These are phyloP conservation scores for Chelmon rostratus DNA, from an alignment of 2,797 vertebrate species.

Conservation along the genomic window DNA sequence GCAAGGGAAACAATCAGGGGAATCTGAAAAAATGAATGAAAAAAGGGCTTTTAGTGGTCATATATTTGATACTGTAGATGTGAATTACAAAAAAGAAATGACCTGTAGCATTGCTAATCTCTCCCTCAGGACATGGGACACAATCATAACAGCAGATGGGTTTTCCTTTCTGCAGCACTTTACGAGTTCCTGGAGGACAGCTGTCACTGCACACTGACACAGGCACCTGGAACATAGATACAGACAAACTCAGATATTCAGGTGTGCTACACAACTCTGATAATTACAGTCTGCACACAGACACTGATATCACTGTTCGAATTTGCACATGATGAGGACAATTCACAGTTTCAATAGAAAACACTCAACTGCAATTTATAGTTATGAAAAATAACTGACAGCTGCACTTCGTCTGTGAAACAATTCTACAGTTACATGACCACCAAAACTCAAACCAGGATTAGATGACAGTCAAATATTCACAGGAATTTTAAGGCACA, in stretches of 20 bases:
- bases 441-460: background rate
- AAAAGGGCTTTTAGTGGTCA: background rate
- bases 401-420: background rate
- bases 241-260: too few relatives aligned
- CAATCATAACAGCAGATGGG: slow-evolving; percentile 77
- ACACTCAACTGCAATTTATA: background rate
- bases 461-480: too few relatives aligned
- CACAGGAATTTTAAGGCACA: too few relatives aligned
- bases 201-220: slow-evolving; percentile 75
- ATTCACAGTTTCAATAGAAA: background rate
- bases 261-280: too few relatives aligned
- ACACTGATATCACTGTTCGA: too few relatives aligned
- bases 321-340: background rate
- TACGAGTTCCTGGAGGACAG: slow-evolving; percentile 72
- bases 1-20: slow-evolving; percentile 69
- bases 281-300: too few relatives aligned
- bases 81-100: background rate
- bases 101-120: slow-evolving; percentile 69
- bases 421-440: background rate
- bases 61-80: background rate
- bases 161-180: slow-evolving; percentile 68
- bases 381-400: background rate
- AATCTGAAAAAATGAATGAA: slow-evolving; percentile 65
- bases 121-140: slow-evolving; percentile 63
- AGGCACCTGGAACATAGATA: slow-evolving; percentile 59